These are phyloP conservation scores for Acanthosepion pharaonis DNA, from an alignment of 2,888 invertebrate species.

Conservation along the genomic window DNA sequence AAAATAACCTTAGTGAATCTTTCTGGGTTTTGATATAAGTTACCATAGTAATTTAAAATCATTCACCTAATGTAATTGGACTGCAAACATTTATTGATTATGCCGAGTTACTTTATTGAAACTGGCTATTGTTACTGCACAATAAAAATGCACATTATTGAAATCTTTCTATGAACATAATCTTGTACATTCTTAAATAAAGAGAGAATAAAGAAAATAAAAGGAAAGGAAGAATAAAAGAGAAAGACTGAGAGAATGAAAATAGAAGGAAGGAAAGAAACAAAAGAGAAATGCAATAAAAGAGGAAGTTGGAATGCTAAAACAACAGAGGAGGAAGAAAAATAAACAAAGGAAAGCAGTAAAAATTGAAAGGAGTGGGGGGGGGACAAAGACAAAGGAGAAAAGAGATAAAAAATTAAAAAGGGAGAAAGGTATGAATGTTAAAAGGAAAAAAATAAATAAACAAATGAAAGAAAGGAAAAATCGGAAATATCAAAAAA, in stretches of 20 bases:
- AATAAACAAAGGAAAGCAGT: too few species aligned
- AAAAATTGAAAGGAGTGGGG: background rate
- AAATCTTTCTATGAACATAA: slow-evolving; percentile 33
- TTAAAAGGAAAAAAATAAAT: background rate
- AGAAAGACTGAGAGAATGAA: background rate
- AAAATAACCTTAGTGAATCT: background rate
- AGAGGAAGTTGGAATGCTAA: background rate
- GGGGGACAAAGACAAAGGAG: background rate
- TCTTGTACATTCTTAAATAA: background rate
- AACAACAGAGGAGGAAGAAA: background rate
- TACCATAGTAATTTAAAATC: slow-evolving; percentile 14
- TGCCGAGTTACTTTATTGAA: slow-evolving; percentile 22
- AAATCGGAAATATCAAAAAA: background rate
- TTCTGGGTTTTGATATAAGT: slow-evolving; percentile 22
- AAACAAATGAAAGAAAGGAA: background rate
- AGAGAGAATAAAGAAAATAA: background rate
- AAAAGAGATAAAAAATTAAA: background rate
- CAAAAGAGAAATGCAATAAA: background rate
- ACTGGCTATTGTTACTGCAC: slow-evolving; percentile 21
- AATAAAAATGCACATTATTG: background rate
- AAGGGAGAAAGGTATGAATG: background rate
- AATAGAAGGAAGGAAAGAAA: background rate
- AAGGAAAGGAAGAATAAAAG: background rate
- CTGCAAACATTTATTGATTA: slow-evolving; percentile 15
- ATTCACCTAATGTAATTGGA: slow-evolving; percentile 23